phyloP scores from a whole-genome alignment of 2,113 vertebrate species.

The Sinocyclocheilus anophthalmus region DNA sequence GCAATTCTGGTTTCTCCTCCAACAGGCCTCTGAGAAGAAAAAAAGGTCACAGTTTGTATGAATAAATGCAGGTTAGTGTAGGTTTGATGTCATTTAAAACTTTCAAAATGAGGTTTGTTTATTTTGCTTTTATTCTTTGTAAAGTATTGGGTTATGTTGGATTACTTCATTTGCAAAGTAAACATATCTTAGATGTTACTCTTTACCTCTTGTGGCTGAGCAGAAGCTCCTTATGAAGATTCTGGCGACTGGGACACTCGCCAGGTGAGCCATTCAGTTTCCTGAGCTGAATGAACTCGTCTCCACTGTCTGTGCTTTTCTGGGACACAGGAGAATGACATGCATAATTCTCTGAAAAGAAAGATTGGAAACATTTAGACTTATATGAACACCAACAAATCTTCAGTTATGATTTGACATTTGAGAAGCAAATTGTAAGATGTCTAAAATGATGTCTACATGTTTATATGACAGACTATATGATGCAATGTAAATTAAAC shows the following conservation, averaged over 20 bases:
- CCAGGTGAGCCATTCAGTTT: slow-evolving; percentile 69
- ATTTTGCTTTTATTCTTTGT: not conserved
- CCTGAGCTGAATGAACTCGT: slow-evolving; percentile 62
- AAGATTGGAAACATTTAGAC: slow-evolving; percentile 4
- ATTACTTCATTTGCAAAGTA: not conserved
- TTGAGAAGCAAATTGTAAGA: not conserved
- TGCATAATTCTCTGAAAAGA: slow-evolving; percentile 59
- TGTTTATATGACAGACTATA: not conserved
- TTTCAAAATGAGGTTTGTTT: not conserved
- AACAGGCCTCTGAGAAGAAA: slow-evolving; percentile 68
- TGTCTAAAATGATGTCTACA: not conserved
- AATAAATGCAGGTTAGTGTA: not conserved
- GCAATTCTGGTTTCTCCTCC: slow-evolving; percentile 77
- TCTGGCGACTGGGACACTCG: slow-evolving; percentile 69
- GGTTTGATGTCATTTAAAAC: not conserved
- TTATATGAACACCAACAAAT: not conserved
- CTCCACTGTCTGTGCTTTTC: slow-evolving; percentile 43
- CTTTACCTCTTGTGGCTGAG: slow-evolving; percentile 78
- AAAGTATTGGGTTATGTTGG: not conserved
- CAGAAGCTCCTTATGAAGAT: slow-evolving; percentile 79
- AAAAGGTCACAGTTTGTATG: not conserved
- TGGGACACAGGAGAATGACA: slow-evolving; percentile 27
- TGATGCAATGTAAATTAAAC: not conserved
- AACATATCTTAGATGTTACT: not conserved
- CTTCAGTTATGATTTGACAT: not conserved